phyloP scores from a whole-genome alignment of 2,888 invertebrate genomes.

The Hipparchia semele region DNA sequence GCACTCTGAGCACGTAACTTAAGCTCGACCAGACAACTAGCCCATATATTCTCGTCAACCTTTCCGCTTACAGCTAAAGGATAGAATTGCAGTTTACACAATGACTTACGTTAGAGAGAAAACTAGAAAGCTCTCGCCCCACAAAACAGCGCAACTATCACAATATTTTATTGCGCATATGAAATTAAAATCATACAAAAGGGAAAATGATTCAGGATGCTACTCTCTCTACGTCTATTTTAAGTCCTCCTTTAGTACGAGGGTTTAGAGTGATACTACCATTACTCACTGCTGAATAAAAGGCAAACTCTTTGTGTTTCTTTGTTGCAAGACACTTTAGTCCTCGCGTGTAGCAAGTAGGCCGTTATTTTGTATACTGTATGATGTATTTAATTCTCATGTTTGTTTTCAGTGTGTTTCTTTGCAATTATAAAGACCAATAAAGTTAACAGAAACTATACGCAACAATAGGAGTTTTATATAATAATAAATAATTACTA shows the following conservation, averaged over 20 bases:
- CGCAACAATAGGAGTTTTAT: too few relatives aligned
- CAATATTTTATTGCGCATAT: conserved; percentile 27
- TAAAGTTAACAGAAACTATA: neutral
- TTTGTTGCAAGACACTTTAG: conserved; percentile 35
- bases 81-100: conserved; percentile 29
- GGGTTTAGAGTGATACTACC: conserved; percentile 37
- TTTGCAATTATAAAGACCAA: neutral
- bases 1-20: conserved; percentile 54
- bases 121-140: conserved; percentile 17
- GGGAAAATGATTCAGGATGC: conserved; percentile 27
- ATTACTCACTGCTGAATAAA: conserved; percentile 38
- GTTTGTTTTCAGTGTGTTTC: conserved; percentile 6
- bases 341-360: conserved; percentile 28
- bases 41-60: conserved; percentile 60
- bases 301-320: conserved; percentile 40
- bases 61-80: conserved; percentile 33
- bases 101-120: conserved; percentile 17
- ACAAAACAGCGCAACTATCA: conserved; percentile 22
- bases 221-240: conserved; percentile 28
- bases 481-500: neutral
- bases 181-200: conserved; percentile 29
- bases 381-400: conserved; percentile 29
- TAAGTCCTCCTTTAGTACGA: conserved; percentile 34
- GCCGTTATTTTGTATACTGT: conserved; percentile 25
- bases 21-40: conserved; percentile 62